Conservation (phyloP, 2,797 vertebrate genomes). For the Thamnophis elegans region DNA sequence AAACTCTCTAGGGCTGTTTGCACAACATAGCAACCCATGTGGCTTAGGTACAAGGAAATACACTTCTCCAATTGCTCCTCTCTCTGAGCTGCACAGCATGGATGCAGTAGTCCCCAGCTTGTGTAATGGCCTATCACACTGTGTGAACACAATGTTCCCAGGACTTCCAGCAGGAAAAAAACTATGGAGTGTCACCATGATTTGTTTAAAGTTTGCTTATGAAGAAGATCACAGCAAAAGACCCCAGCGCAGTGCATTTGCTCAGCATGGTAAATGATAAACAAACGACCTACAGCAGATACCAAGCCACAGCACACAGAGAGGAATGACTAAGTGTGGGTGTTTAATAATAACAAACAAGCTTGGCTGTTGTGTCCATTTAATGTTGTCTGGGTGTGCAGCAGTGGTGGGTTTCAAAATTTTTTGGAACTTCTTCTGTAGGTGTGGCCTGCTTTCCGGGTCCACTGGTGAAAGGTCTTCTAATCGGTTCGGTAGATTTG, state of each 20-base stretch:
- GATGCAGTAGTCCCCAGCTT: background rate
- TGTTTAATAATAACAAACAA: background rate
- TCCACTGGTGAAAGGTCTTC: too few relatives aligned
- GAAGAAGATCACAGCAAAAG: background rate
- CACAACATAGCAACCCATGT: background rate
- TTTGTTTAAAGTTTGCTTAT: background rate
- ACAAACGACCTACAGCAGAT: background rate
- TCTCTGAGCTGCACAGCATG: background rate
- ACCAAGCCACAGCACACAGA: background rate
- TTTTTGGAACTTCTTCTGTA: too few relatives aligned
- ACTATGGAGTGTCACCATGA: background rate
- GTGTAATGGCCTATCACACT: background rate
- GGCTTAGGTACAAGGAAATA: background rate
- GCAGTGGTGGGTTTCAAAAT: too few relatives aligned
- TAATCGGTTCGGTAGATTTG: too few relatives aligned
- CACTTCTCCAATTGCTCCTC: background rate
- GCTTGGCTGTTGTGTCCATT: background rate
- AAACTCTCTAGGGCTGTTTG: background rate
- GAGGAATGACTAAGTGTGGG: background rate
- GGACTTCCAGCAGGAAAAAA: background rate
- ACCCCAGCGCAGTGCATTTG: background rate
- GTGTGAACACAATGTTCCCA: background rate
- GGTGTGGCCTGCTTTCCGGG: too few relatives aligned
- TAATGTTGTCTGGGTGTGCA: background rate
- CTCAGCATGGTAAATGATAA: background rate